phyloP scores from a whole-genome alignment of 2,888 invertebrate species.

The Pterostichus madidus region DNA sequence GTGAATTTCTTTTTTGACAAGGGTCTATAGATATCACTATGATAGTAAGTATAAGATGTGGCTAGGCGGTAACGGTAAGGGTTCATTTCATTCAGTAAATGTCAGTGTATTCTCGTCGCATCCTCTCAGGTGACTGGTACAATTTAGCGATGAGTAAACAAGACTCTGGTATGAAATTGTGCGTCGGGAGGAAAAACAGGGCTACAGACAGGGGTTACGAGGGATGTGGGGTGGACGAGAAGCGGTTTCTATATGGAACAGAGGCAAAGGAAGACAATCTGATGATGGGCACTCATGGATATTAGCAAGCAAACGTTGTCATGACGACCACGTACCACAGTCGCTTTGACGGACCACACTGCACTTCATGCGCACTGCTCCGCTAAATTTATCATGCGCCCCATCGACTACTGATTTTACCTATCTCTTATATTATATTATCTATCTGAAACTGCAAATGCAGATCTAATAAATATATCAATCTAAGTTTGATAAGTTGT shows the following conservation, averaged over 20 bases:
- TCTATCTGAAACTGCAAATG: not conserved
- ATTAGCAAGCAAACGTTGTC: constrained; percentile 4
- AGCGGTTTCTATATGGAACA: too few relatives aligned
- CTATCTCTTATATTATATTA: too few relatives aligned
- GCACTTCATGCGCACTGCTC: not conserved
- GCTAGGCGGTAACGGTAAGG: too few relatives aligned
- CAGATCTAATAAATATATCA: not conserved
- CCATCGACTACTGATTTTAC: too few relatives aligned
- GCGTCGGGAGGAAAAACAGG: not conserved
- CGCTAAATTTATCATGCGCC: constrained; percentile 4
- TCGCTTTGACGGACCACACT: not conserved
- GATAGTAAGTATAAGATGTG: too few relatives aligned
- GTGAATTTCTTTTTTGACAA: too few relatives aligned
- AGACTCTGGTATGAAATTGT: not conserved
- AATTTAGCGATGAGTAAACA: not conserved
- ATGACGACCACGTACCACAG: not conserved
- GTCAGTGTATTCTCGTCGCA: not conserved
- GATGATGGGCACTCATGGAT: constrained; percentile 8
- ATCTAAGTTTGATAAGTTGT: too few relatives aligned
- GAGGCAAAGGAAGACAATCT: constrained; percentile 15
- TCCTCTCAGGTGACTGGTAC: not conserved
- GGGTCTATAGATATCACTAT: too few relatives aligned
- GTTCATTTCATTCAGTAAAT: not conserved
- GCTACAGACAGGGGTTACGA: too few relatives aligned
- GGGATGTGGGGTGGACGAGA: too few relatives aligned